Conservation (phyloP, 2,888 invertebrate species). For the Athetis lepigone region DNA sequence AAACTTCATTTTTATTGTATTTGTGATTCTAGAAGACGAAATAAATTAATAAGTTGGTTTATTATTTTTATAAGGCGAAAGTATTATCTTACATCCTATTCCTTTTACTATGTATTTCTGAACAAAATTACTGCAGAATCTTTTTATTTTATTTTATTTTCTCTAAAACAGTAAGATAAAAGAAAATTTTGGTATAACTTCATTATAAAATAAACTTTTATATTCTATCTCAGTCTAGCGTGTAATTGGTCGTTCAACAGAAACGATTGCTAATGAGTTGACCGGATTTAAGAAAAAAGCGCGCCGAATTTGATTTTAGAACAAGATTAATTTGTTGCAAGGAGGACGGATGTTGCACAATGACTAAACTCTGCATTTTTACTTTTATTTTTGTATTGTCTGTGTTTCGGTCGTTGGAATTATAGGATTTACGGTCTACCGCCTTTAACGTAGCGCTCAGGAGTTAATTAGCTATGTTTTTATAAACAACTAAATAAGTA, state of each 20-base stretch:
- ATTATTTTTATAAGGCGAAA: too few species aligned
- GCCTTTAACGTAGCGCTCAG: conserved; percentile 46
- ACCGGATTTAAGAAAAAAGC: conserved; percentile 24
- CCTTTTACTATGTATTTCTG: too few species aligned
- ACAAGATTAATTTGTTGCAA: conserved; percentile 35
- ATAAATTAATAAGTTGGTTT: background rate
- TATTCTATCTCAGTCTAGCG: background rate
- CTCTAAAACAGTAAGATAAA: too few species aligned
- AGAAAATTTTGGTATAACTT: too few species aligned
- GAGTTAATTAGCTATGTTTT: conserved; percentile 43
- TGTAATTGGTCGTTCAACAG: too few species aligned
- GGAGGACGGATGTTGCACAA: conserved; percentile 61
- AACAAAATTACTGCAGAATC: too few species aligned
- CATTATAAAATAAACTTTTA: background rate
- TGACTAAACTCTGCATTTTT: conserved; percentile 47
- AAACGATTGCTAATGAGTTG: background rate
- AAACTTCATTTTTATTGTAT: conserved; percentile 58
- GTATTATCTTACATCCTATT: too few species aligned
- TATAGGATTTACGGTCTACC: conserved; percentile 73
- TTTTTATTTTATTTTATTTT: too few species aligned
- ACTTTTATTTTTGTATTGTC: conserved; percentile 59
- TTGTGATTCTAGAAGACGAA: background rate
- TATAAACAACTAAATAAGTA: background rate
- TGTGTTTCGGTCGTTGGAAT: conserved; percentile 58
- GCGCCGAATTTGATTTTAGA: conserved; percentile 43